These are phyloP conservation scores for Chloropsis hardwickii DNA, from an alignment of 2,113 vertebrate species.

Conservation along the genomic window DNA sequence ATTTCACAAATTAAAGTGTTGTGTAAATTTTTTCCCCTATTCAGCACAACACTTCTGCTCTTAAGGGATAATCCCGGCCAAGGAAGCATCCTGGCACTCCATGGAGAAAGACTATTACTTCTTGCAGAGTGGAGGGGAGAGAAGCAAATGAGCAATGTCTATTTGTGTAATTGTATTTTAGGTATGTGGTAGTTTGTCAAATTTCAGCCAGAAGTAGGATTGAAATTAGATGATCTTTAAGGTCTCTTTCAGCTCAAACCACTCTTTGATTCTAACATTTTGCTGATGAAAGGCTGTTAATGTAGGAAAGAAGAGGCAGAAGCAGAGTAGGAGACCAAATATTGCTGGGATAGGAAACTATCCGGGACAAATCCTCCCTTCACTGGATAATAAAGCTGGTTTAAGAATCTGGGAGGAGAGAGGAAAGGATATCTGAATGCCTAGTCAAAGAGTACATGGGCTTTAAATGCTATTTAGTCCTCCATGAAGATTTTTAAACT, in stretches of 20 bases:
- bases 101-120: neutral
- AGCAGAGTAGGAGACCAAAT: neutral
- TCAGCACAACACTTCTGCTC: neutral
- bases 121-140: fast-evolving
- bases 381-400: neutral
- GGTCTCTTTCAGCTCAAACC: neutral
- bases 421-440: neutral
- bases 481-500: neutral
- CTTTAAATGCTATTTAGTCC: neutral
- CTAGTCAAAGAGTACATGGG: neutral
- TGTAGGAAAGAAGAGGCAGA: neutral
- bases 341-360: neutral
- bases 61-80: neutral
- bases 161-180: neutral
- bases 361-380: neutral
- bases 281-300: neutral
- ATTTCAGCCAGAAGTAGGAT: neutral
- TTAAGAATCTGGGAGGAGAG: neutral
- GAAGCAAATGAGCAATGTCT: neutral
- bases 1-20: neutral
- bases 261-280: neutral
- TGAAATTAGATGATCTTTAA: neutral
- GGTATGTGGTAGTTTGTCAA: neutral
- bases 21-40: neutral
- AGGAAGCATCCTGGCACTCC: neutral